These are phyloP conservation scores for Perithous albicinctus DNA, from an alignment of 2,888 invertebrate genomes.

Conservation along the genomic window DNA sequence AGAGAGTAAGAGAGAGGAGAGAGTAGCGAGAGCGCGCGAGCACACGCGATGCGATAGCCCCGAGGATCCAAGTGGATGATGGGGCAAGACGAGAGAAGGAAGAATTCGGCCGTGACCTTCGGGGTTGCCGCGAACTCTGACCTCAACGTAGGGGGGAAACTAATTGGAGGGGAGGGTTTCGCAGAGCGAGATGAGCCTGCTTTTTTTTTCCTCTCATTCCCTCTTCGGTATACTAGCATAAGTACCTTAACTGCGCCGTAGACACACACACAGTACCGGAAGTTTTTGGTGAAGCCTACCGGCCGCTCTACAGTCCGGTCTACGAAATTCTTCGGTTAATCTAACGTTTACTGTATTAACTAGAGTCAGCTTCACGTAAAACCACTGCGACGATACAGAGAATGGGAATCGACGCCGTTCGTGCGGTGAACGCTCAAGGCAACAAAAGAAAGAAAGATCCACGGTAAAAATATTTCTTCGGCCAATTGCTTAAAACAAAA, in stretches of 20 bases:
- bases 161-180: conserved; percentile 60
- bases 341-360: not conserved
- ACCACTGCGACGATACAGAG: not conserved
- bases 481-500: no score
- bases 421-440: not conserved
- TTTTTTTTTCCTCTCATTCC: conserved; percentile 1
- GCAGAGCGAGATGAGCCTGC: conserved; percentile 18
- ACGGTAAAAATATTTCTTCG: no score
- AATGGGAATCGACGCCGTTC: not conserved
- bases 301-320: not conserved
- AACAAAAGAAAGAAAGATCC: conserved; percentile 2
- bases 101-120: conserved; percentile 69
- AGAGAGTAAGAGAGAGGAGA: no score
- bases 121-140: conserved; percentile 67
- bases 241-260: conserved; percentile 7
- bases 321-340: not conserved
- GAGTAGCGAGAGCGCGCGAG: no score
- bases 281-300: conserved; percentile 18
- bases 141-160: conserved; percentile 46
- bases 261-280: not conserved
- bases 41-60: no score
- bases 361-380: not conserved
- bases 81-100: conserved; percentile 62
- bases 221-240: conserved; percentile 2
- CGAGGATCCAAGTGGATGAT: conserved; percentile 42